Evolutionary conservation across 2,888 invertebrate genomes (phyloP).

Genomic region (Cosmia pyralina): DNA sequence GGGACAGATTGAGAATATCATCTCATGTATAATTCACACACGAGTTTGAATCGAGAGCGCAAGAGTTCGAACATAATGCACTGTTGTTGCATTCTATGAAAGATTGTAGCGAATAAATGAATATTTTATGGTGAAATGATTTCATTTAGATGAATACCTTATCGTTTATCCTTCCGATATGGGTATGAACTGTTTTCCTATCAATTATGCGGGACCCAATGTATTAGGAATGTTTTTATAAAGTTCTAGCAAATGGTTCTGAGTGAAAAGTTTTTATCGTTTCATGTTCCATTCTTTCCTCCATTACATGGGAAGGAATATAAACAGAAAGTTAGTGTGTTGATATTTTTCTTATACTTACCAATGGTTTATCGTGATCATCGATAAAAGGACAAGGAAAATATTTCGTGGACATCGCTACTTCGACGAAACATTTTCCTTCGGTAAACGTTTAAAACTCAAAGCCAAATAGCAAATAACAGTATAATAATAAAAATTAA

Average conservation of each 20-base stretch:
- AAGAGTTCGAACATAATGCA: conserved; percentile 77
- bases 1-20: conserved; percentile 84
- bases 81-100: conserved; percentile 78
- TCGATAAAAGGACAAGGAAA: no score
- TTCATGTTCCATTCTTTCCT: conserved; percentile 3
- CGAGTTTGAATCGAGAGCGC: conserved; percentile 79
- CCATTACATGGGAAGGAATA: neutral
- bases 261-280: conserved; percentile 43
- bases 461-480: no score
- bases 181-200: conserved; percentile 36
- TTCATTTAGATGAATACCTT: conserved; percentile 50
- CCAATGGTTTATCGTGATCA: neutral
- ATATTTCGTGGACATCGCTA: no score
- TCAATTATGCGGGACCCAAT: conserved; percentile 36
- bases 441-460: no score
- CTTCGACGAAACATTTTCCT: no score
- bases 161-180: conserved; percentile 17
- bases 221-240: conserved; percentile 40
- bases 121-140: conserved; percentile 68
- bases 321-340: conserved; percentile 18
- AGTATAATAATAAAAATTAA: no score
- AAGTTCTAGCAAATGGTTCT: conserved; percentile 13
- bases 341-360: conserved; percentile 1
- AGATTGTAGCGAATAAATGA: conserved; percentile 80
- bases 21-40: conserved; percentile 87